These are phyloP conservation scores for Cheilosia urbana DNA, from an alignment of 2,888 invertebrate genomes.

Conservation along the genomic window DNA sequence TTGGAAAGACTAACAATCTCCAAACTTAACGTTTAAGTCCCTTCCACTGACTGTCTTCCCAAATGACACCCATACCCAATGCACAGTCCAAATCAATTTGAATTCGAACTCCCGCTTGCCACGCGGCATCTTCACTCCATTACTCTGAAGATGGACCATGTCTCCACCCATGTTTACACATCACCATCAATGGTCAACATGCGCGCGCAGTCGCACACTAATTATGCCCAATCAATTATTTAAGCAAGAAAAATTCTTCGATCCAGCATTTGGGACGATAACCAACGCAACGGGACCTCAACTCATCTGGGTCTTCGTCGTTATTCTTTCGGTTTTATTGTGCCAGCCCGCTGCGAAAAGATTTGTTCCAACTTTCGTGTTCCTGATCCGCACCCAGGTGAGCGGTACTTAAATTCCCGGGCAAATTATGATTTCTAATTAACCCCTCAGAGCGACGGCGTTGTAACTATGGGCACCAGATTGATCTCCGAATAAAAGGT, in stretches of 20 bases:
- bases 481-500: constrained; percentile 26
- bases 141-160: constrained; percentile 31
- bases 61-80: no score
- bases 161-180: constrained; percentile 63
- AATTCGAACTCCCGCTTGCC: constrained; percentile 15
- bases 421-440: constrained; percentile 70
- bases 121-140: constrained; percentile 27
- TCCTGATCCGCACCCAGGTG: constrained; percentile 54
- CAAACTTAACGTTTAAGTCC: no score
- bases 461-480: constrained; percentile 35
- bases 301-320: constrained; percentile 30
- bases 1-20: no score
- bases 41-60: no score
- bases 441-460: constrained; percentile 55
- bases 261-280: constrained; percentile 43
- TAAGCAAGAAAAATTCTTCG: constrained; percentile 60
- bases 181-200: constrained; percentile 50
- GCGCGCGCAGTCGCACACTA: constrained; percentile 40
- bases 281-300: constrained; percentile 38
- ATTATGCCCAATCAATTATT: constrained; percentile 57
- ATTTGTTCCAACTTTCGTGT: constrained; percentile 49
- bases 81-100: neutral
- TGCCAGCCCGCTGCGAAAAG: constrained; percentile 54
- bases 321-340: constrained; percentile 21
- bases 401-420: constrained; percentile 37